These are phyloP conservation scores for Drosophila pallidifrons DNA, from an alignment of 1,140 invertebrate species.

Conservation along the genomic window DNA sequence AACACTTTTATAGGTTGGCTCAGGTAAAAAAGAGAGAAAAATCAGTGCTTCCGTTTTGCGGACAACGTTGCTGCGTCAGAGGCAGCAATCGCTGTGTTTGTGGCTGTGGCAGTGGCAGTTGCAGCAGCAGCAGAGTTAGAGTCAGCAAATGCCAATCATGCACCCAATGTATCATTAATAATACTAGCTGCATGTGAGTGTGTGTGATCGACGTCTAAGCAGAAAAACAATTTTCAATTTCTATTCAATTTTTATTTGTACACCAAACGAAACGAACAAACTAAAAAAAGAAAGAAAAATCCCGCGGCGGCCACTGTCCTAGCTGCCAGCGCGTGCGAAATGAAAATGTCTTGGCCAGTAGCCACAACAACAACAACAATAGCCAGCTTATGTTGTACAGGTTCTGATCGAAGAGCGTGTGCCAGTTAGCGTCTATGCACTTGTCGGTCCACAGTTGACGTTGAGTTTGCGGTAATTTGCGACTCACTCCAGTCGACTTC, in stretches of 20 bases:
- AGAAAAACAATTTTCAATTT: conserved; percentile 81
- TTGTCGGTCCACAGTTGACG: conserved; percentile 67
- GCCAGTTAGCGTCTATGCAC: conserved; percentile 75
- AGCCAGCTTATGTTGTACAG: conserved; percentile 25
- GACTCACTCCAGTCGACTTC: conserved; percentile 36
- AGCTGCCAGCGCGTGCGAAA: conserved; percentile 71
- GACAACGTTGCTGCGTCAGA: conserved; percentile 67
- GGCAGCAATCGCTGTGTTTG: not conserved
- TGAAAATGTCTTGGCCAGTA: conserved; percentile 78
- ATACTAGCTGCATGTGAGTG: conserved; percentile 7
- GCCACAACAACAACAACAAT: conserved; percentile 38
- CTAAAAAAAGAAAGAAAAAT: conserved; percentile 54
- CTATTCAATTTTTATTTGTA: conserved; percentile 74
- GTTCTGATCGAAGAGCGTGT: conserved; percentile 71
- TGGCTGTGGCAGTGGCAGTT: too few relatives aligned
- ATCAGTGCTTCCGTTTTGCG: conserved; percentile 71
- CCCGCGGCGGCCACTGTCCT: conserved; percentile 35
- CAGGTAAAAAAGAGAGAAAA: conserved; percentile 70
- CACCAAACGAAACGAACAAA: conserved; percentile 44
- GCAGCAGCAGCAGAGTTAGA: conserved; percentile 17
- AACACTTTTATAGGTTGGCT: conserved; percentile 60
- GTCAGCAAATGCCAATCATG: conserved; percentile 75
- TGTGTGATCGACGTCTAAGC: conserved; percentile 18
- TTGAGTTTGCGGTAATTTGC: conserved; percentile 75
- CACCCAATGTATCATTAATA: conserved; percentile 68